These are phyloP conservation scores for Melanostoma mellinum DNA, from an alignment of 2,888 invertebrate genomes.

Conservation along the genomic window DNA sequence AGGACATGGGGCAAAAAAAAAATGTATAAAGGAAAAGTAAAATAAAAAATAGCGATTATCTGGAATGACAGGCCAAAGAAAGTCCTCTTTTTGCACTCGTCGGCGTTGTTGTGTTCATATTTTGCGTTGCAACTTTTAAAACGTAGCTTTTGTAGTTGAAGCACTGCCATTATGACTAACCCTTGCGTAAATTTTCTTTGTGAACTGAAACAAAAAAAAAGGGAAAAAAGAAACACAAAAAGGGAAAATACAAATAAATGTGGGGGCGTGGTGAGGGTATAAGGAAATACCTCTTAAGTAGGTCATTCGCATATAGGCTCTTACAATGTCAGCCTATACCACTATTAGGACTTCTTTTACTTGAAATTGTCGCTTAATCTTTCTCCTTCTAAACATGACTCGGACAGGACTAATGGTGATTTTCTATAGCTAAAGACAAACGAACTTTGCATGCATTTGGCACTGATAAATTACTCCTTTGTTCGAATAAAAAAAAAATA, in stretches of 20 bases:
- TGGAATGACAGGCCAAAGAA: constrained; percentile 60
- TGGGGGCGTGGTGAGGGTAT: constrained; percentile 13
- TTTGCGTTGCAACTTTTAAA: constrained; percentile 54
- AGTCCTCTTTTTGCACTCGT: constrained; percentile 24
- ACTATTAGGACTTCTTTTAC: constrained; percentile 17
- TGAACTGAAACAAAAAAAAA: constrained; percentile 27
- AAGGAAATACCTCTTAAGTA: constrained; percentile 56
- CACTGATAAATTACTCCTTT: constrained; percentile 71
- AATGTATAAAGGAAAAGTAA: constrained; percentile 2
- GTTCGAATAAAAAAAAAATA: constrained; percentile 38
- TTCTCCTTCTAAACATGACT: constrained; percentile 9
- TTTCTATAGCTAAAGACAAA: constrained; percentile 49
- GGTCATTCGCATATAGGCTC: constrained; percentile 67
- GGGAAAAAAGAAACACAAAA: not conserved
- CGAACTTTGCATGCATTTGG: constrained; percentile 65
- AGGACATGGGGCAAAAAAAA: constrained; percentile 26
- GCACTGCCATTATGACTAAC: constrained; percentile 53
- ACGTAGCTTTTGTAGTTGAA: constrained; percentile 47
- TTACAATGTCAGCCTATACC: constrained; percentile 44
- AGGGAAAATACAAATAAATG: constrained; percentile 39
- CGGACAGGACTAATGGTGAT: constrained; percentile 59
- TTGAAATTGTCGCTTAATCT: constrained; percentile 29
- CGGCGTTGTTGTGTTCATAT: not conserved
- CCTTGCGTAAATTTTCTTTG: constrained; percentile 58
- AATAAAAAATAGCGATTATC: constrained; percentile 63